Base-by-base conservation (phyloP, 2,888 invertebrate species). In the Hirudinaria manillensis region DNA sequence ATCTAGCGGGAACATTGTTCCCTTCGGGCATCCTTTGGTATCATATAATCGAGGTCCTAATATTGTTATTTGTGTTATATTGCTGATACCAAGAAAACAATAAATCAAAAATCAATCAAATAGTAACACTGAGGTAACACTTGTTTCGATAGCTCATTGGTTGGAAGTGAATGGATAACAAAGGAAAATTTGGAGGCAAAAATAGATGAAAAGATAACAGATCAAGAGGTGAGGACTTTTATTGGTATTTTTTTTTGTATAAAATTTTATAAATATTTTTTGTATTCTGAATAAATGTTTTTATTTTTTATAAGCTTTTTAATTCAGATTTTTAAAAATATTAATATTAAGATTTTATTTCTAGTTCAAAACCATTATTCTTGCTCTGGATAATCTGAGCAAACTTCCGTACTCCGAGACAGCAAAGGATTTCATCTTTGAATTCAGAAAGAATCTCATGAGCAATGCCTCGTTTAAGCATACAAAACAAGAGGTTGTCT, bases 361-460 rank as follows among this genome's bases (percentile, higher is more conserved):
- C 16, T 75, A 79, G 77, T 79, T 77, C 76, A 38, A 65, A 19
- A 36, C 45, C 21, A 61, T 94, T 82, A 85, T 90, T 74, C 84
- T 87, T 76, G 88, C 91, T 0, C 89, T 94, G 88, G 89, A 92
- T 75, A 88, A 92, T 78, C 85, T 96, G 70, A 83, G 87, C 16
- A 85, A 88, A 7, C 89, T 92, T 81, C 92, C 93, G 0, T 90
- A 91, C 84, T 89, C 93, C 0, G 89, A 90, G 80, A 88, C 87
- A 81, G 87, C 86, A 45, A 89, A 90, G 83, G 90, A 92, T 65
- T 92, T 93, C 80, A 89, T 96, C 80, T 88, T 90, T 80, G 87
- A 89, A 78, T 93, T 88, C 81, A 32, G 77, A 78, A 90, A 88
- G 81, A 85, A 88, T 0, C 82, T 91, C 61, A 83, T 88, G 78